Evolutionary conservation across 2,888 invertebrate species (phyloP).

Genomic region (Thymelicus acteon): DNA sequence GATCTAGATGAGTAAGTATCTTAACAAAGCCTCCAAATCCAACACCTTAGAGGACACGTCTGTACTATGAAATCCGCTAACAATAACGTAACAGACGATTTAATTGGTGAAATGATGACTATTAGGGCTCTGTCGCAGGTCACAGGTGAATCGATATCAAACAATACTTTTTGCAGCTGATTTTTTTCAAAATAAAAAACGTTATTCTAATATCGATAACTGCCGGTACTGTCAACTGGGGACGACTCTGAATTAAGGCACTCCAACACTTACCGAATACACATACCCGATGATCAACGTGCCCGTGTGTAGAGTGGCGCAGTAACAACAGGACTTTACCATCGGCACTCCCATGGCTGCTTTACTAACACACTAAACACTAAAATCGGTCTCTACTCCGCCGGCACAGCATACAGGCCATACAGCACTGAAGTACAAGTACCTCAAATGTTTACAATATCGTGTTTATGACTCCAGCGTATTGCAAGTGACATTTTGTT

Average conservation of each 20-base stretch:
- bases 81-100: too few relatives aligned
- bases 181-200: too few relatives aligned
- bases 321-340: slow-evolving; percentile 70
- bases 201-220: too few relatives aligned
- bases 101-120: too few relatives aligned
- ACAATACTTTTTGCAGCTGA: too few relatives aligned
- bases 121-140: too few relatives aligned
- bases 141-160: too few relatives aligned
- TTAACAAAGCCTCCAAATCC: too few relatives aligned
- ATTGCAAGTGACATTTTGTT: slow-evolving; percentile 13
- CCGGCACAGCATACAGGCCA: background rate
- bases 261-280: slow-evolving; percentile 62
- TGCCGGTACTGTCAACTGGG: too few relatives aligned
- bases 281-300: slow-evolving; percentile 73
- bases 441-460: background rate
- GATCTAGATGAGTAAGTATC: too few relatives aligned
- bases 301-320: slow-evolving; percentile 66
- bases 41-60: too few relatives aligned
- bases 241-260: background rate
- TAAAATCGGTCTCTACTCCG: slow-evolving; percentile 2
- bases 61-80: too few relatives aligned
- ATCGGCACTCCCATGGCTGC: slow-evolving; percentile 72
- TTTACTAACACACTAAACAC: slow-evolving; percentile 6
- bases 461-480: background rate
- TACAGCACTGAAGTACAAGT: background rate